Percentiles rank a stretch among this genome's conserved stretches.
These are phyloP conservation scores for Hypomesus transpacificus DNA, from an alignment of 2,113 vertebrate genomes.

Conservation along the genomic window DNA sequence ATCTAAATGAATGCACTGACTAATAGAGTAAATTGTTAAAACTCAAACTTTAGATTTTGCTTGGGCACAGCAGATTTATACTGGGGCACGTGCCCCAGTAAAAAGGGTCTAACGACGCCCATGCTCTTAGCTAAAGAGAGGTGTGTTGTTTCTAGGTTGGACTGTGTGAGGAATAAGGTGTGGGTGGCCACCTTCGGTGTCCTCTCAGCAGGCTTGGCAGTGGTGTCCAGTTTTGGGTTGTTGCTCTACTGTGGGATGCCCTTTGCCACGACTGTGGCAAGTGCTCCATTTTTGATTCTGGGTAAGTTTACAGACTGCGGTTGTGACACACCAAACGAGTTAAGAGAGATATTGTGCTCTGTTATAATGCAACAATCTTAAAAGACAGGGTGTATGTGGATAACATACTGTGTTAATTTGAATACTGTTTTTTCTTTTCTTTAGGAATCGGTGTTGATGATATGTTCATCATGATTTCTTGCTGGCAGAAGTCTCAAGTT, in stretches of 20 bases:
- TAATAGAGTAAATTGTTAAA: too few relatives aligned
- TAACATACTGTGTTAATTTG: background rate
- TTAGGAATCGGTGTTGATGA: constrained; percentile 11
- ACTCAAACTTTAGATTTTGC: too few relatives aligned
- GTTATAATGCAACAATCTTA: constrained; percentile 63
- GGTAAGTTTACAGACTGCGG: constrained; percentile 52
- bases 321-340: constrained; percentile 41
- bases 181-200: constrained; percentile 60
- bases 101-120: too few relatives aligned
- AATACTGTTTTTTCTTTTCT: constrained; percentile 53
- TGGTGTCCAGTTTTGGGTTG: constrained; percentile 71
- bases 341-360: constrained; percentile 62
- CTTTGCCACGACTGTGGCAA: constrained; percentile 67
- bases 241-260: constrained; percentile 67
- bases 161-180: constrained; percentile 51
- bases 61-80: too few relatives aligned
- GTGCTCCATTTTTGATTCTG: constrained; percentile 73
- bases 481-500: constrained; percentile 3
- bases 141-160: constrained; percentile 47
- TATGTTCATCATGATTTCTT: constrained; percentile 12
- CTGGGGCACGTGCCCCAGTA: too few relatives aligned
- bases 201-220: constrained; percentile 61
- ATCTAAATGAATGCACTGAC: too few relatives aligned
- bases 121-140: background rate
- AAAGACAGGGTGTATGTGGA: background rate